Base-by-base conservation (phyloP, 37 sponge, comb jelly and placozoan genomes). In the Cliona cf. orientalis region DNA sequence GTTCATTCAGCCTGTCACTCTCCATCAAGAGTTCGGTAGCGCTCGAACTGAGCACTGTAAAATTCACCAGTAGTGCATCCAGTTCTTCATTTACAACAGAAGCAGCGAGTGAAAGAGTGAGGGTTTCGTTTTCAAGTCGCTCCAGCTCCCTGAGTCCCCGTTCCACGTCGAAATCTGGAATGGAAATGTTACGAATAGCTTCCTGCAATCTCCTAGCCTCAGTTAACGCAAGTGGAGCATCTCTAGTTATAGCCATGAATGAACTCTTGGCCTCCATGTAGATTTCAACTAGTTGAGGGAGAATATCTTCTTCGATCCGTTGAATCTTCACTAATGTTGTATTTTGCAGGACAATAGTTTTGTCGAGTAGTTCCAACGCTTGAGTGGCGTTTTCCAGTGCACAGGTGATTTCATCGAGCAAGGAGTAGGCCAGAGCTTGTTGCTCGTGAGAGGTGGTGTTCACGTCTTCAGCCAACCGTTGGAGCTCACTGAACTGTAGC, bases 311-410 rank as follows among this genome's bases (percentile, higher is more conserved):
- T 23, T 6, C 25, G 28, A 76, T 29, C 31, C 0, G 21, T 11
- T 42, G 40, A 2, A 70, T 21, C 23, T 36, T 6, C 1, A 6
- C 11, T 0, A 46, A 6, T 17, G 72, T 77, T 3, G 9, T 19
- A 31, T 85, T 85, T 31, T 85, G 85, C 46, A 85, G 63, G 62
- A 25, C 32, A 11, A 67, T 40, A 11, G 78, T 63, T 3, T 70
- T 28, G 28, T 37, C 17, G 19, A 85, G 49, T 31, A 69, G 34
- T 11, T 70, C 37, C 0, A 69, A 40, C 37, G 85, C 59, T 23
- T 22, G 21, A 21, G 29, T 67, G n/a, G 72, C 78, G 26, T 41
- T 61, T n/a, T 21, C 28, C 14, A 77, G 71, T 32, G 71, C 62
- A 19, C 58, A 36, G 5, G 44, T 69, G 32, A 53, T 63, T n/a